phyloP scores from a whole-genome alignment of 2,113 vertebrate species.

The Machaerirhynchus nigripectus region DNA sequence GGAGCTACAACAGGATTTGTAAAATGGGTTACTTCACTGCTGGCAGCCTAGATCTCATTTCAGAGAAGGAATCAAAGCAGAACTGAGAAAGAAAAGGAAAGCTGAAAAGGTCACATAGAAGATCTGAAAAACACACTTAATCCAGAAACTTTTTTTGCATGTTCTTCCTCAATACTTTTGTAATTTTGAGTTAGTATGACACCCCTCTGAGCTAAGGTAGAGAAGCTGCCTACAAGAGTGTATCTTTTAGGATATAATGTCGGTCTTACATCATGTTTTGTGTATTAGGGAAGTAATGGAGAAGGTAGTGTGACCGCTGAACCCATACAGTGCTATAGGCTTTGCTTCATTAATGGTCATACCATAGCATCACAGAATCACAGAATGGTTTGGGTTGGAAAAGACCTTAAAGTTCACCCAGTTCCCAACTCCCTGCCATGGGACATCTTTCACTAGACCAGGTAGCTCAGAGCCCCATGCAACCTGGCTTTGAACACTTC shows the following conservation, averaged over 20 bases:
- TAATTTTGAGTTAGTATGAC: not conserved
- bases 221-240: not conserved
- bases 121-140: not conserved
- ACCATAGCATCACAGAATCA: not conserved
- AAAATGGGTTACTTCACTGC: slow-evolving; percentile 34
- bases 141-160: not conserved
- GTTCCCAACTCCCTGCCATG: not conserved
- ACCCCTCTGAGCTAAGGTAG: not conserved
- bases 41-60: slow-evolving; percentile 18
- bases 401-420: not conserved
- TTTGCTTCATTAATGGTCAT: not conserved
- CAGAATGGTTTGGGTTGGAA: not conserved
- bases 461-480: not conserved
- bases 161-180: not conserved
- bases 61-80: not conserved
- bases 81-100: not conserved
- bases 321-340: not conserved
- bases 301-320: not conserved
- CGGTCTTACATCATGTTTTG: not conserved
- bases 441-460: not conserved
- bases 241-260: not conserved
- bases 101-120: not conserved
- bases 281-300: not conserved
- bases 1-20: not conserved
- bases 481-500: not conserved